Evolutionary conservation across 1,140 invertebrate genomes (phyloP).

Genomic region (Contarinia nasturtii): DNA sequence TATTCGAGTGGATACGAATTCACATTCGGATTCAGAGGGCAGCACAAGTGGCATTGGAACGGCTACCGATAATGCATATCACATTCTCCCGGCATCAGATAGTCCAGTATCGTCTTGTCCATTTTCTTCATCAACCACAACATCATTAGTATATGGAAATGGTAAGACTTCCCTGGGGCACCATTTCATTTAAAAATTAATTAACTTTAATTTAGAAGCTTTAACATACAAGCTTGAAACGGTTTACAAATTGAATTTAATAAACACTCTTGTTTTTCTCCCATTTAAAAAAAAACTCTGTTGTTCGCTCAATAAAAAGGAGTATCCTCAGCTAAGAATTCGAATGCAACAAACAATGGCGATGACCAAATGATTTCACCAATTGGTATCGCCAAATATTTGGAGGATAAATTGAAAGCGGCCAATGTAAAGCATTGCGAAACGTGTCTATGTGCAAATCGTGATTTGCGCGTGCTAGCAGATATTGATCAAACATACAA

Average conservation of each 20-base stretch:
- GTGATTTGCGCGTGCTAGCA: conserved; percentile 34
- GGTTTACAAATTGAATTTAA: too few relatives aligned
- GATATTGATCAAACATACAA: conserved; percentile 33
- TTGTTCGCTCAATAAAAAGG: too few relatives aligned
- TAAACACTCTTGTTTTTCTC: too few relatives aligned
- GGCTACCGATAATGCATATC: conserved; percentile 21
- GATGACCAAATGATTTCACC: conserved; percentile 66
- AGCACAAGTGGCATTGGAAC: conserved; percentile 21
- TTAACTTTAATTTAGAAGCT: background rate
- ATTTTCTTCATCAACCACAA: conserved; percentile 75
- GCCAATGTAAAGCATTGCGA: conserved; percentile 59
- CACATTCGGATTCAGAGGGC: conserved; percentile 26
- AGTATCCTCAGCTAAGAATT: background rate
- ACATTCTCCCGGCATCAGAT: conserved; percentile 23
- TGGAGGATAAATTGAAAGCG: conserved; percentile 65
- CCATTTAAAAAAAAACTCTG: too few relatives aligned
- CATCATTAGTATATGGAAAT: conserved; percentile 46
- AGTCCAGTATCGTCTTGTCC: conserved; percentile 24
- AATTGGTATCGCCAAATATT: conserved; percentile 80
- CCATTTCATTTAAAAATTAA: background rate
- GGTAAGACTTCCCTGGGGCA: conserved; percentile 17
- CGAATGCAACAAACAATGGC: background rate
- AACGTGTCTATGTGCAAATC: conserved; percentile 51
- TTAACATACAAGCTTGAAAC: too few relatives aligned
- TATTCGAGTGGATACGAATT: conserved; percentile 45